Evolutionary conservation across 2,797 vertebrate genomes (phyloP).

Genomic region (Crocodylus rhombifer): DNA sequence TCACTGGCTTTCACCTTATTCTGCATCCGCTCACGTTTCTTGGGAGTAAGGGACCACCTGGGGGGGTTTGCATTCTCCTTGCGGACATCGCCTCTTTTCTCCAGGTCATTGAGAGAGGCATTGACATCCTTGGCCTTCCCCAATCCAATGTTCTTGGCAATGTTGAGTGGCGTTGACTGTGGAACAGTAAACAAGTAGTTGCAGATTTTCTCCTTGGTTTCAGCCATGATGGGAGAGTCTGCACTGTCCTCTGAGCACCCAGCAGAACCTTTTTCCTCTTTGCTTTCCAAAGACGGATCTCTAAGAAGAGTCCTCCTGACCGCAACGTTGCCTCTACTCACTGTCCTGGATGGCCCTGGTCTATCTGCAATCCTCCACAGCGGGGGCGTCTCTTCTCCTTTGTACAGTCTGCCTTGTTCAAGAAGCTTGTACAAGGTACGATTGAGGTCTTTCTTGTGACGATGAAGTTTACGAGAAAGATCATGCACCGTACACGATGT

Average conservation of each 20-base stretch:
- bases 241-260: neutral
- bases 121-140: constrained; percentile 87
- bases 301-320: accelerated
- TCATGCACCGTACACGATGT: constrained; percentile 78
- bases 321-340: neutral
- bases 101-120: constrained; percentile 85
- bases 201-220: constrained; percentile 87
- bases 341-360: neutral
- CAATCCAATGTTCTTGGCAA: constrained; percentile 91
- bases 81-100: constrained; percentile 90
- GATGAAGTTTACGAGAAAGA: constrained; percentile 80
- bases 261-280: neutral
- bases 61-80: constrained; percentile 78
- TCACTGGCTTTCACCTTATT: constrained; percentile 82
- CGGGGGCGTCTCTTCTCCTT: constrained; percentile 79
- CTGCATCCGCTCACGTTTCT: constrained; percentile 88
- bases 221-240: constrained; percentile 78
- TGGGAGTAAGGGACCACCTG: constrained; percentile 87
- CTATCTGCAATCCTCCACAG: constrained; percentile 81
- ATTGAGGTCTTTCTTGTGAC: constrained; percentile 89
- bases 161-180: constrained; percentile 82
- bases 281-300: neutral
- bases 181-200: constrained; percentile 82
- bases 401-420: constrained; percentile 75
- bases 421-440: constrained; percentile 85